Conservation (phyloP, 1,140 invertebrate species). For the Mactra quadrangularis region DNA sequence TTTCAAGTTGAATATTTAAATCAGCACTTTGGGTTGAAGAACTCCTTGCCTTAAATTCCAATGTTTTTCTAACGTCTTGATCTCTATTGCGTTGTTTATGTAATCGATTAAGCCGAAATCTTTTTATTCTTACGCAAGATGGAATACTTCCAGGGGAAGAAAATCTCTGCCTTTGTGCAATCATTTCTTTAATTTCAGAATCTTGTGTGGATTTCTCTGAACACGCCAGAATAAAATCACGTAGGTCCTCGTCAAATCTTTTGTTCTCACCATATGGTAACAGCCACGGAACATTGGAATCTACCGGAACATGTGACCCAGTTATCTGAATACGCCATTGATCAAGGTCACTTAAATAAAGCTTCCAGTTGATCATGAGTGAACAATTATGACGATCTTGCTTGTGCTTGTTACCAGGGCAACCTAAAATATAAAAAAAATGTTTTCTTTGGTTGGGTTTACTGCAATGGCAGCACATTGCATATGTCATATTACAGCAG, state of each 20-base stretch:
- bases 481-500: no score
- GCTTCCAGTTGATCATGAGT: constrained; percentile 76
- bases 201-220: constrained; percentile 5
- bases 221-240: constrained; percentile 44
- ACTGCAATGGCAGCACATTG: no score
- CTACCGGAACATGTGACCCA: constrained; percentile 70
- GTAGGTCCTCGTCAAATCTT: constrained; percentile 51
- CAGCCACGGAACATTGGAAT: constrained; percentile 62
- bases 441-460: no score
- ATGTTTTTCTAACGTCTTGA: constrained; percentile 15
- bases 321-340: constrained; percentile 77
- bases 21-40: neutral
- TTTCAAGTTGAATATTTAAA: neutral
- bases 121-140: constrained; percentile 35
- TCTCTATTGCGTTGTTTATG: neutral
- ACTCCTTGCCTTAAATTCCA: neutral
- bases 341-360: constrained; percentile 76
- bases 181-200: constrained; percentile 39
- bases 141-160: constrained; percentile 22
- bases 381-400: constrained; percentile 80
- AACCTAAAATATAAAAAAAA: constrained; percentile 69
- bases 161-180: constrained; percentile 30
- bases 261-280: constrained; percentile 53
- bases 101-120: constrained; percentile 33
- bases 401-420: constrained; percentile 75